Conservation (phyloP, 2,113 vertebrate species). For the Sinocyclocheilus anshuiensis region DNA sequence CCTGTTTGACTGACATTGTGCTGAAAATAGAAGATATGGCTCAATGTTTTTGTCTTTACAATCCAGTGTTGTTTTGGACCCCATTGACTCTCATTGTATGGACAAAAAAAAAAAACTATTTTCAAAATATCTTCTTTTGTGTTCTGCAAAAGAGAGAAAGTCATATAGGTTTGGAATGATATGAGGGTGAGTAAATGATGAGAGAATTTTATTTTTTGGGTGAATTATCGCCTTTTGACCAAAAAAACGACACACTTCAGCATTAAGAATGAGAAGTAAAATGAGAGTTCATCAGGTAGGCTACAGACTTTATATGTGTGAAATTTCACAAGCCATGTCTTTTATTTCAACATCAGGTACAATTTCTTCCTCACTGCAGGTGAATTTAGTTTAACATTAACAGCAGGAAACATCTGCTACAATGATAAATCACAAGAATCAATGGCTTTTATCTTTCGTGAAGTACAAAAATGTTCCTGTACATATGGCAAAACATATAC, state of each 20-base stretch:
- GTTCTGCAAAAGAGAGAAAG: background rate
- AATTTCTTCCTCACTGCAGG: background rate
- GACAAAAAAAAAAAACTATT: background rate
- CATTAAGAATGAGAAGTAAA: background rate
- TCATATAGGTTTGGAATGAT: background rate
- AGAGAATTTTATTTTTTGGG: background rate
- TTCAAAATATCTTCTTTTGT: too few species aligned
- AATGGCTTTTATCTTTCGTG: constrained; percentile 3
- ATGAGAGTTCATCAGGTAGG: constrained; percentile 9
- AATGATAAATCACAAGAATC: constrained; percentile 15
- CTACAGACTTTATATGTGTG: background rate
- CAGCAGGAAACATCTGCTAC: constrained; percentile 20
- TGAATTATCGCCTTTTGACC: background rate
- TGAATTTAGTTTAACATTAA: constrained; percentile 36
- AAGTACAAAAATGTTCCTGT: background rate
- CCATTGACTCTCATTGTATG: background rate
- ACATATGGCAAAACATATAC: too few species aligned
- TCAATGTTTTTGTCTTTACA: background rate
- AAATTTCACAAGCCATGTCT: constrained; percentile 19
- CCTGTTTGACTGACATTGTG: background rate
- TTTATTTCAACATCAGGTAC: constrained; percentile 7
- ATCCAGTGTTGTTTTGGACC: background rate
- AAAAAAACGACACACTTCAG: background rate
- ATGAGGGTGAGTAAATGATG: background rate
- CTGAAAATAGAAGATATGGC: background rate